Percentiles rank a stretch among this genome's conserved stretches.
These are phyloP conservation scores for Coptotermes formosanus DNA, from an alignment of 1,140 invertebrate genomes.

Conservation along the genomic window DNA sequence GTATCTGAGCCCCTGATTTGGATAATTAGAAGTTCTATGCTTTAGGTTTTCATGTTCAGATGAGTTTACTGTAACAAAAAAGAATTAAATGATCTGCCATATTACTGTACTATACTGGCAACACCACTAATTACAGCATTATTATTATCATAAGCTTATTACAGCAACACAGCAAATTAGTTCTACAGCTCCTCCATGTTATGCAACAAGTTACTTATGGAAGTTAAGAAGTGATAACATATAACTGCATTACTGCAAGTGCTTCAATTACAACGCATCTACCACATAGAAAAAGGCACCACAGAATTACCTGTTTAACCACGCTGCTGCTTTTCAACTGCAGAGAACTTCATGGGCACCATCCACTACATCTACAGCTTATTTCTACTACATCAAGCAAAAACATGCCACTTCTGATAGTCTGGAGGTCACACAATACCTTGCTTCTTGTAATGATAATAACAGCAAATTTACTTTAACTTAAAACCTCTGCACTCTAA, in stretches of 20 bases:
- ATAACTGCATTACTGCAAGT: neutral
- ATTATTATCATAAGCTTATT: neutral
- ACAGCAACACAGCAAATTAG: neutral
- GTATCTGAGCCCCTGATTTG: too few species aligned
- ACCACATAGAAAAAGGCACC: neutral
- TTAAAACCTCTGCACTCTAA: too few species aligned
- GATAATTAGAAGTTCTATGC: too few species aligned
- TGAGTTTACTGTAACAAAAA: neutral
- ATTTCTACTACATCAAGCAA: conserved; percentile 9
- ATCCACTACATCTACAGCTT: neutral
- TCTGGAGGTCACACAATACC: too few species aligned
- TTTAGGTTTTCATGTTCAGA: neutral
- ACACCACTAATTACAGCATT: neutral
- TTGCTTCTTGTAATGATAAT: too few species aligned
- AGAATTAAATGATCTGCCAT: neutral
- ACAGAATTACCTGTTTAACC: neutral
- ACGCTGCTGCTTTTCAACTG: neutral
- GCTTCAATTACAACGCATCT: neutral
- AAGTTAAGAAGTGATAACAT: neutral
- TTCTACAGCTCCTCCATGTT: neutral
- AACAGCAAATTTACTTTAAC: too few species aligned
- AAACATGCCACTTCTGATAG: neutral
- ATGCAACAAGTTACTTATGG: neutral
- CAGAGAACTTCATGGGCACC: neutral
- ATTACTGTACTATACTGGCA: neutral